phyloP scores from a whole-genome alignment of 2,888 invertebrate species.

The Entomobrya multifasciata region DNA sequence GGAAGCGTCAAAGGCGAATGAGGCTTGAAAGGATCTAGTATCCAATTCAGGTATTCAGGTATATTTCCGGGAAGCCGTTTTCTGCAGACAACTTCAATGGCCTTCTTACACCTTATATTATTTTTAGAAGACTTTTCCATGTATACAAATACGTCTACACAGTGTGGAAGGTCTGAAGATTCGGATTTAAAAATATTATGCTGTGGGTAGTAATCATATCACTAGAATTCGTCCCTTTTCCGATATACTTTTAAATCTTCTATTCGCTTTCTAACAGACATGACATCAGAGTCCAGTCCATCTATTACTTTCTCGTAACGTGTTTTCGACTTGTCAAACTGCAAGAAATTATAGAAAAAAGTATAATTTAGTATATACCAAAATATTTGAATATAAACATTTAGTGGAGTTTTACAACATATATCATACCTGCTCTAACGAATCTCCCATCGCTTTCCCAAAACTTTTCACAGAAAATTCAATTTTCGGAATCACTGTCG shows the following conservation, averaged over 20 bases:
- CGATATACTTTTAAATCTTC: constrained; percentile 73
- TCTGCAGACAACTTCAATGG: too few relatives aligned
- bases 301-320: constrained; percentile 73
- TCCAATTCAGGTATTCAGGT: constrained; percentile 37
- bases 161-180: too few relatives aligned
- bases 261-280: constrained; percentile 65
- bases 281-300: constrained; percentile 70
- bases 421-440: constrained; percentile 55
- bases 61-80: constrained; percentile 20
- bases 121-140: neutral
- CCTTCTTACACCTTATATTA: neutral
- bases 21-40: neutral
- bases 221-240: constrained; percentile 74
- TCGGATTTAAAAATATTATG: neutral
- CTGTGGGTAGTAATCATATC: neutral
- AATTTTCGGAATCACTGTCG: constrained; percentile 63
- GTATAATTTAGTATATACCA: neutral
- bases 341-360: constrained; percentile 22
- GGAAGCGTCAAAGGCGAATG: constrained; percentile 21
- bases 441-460: constrained; percentile 64
- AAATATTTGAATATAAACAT: neutral
- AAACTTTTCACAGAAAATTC: constrained; percentile 61
- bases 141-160: neutral
- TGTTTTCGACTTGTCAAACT: constrained; percentile 73
- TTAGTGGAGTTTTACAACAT: too few relatives aligned